These are phyloP conservation scores for human (Homo sapiens) DNA, from an alignment of 2,113 vertebrate genomes.

Conservation along the genomic window DNA sequence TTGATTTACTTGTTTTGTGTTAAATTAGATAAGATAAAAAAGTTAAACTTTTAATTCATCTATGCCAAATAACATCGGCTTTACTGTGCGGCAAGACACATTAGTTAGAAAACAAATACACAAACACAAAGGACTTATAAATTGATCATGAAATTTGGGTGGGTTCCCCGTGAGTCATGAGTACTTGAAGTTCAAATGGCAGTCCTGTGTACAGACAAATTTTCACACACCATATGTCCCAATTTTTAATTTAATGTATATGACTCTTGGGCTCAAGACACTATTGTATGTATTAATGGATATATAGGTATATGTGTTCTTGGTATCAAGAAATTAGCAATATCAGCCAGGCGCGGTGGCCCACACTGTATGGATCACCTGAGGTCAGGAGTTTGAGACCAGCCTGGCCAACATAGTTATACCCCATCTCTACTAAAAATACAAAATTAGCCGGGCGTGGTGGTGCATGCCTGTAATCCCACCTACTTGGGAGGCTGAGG, in stretches of 20 bases:
- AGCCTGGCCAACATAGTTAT: neutral
- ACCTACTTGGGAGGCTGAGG: neutral
- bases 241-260: neutral
- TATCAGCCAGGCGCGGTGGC: no score
- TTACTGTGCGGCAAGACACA: neutral
- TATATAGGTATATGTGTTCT: neutral
- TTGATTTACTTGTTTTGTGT: conserved; percentile 51
- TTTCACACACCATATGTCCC: neutral
- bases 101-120: conserved; percentile 9
- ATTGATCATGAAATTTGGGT: neutral
- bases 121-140: neutral
- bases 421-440: neutral
- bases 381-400: neutral
- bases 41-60: neutral
- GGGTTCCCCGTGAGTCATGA: neutral
- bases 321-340: neutral
- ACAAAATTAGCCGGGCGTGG: neutral
- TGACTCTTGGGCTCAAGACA: neutral
- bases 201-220: neutral
- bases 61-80: neutral
- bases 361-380: neutral
- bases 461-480: neutral
- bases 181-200: neutral
- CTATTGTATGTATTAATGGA: neutral
- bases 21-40: conserved; percentile 45